Percentiles rank a stretch among this genome's conserved stretches.
Conservation (phyloP, 2,888 invertebrate species). For the Spodoptera exigua region DNA sequence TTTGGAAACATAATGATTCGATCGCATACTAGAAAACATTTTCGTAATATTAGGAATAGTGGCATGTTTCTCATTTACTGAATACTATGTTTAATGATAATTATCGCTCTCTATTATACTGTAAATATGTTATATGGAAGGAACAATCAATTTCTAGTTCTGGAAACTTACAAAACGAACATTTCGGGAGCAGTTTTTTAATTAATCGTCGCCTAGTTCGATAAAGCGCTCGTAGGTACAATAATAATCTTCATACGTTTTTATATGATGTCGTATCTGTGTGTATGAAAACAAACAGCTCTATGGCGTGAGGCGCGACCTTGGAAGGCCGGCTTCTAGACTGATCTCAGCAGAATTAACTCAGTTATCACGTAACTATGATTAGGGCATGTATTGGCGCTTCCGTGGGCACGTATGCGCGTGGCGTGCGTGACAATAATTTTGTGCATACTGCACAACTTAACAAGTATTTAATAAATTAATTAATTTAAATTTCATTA, state of each 20-base stretch:
- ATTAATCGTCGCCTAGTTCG: neutral
- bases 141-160: too few relatives aligned
- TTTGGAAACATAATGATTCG: slow-evolving; percentile 40
- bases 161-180: too few relatives aligned
- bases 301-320: slow-evolving; percentile 74
- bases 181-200: too few relatives aligned
- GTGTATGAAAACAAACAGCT: slow-evolving; percentile 42
- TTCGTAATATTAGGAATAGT: neutral
- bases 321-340: slow-evolving; percentile 83
- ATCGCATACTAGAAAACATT: slow-evolving; percentile 27
- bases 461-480: neutral
- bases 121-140: too few relatives aligned
- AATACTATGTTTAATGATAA: neutral
- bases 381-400: slow-evolving; percentile 45
- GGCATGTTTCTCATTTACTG: neutral
- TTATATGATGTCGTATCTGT: slow-evolving; percentile 41
- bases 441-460: slow-evolving; percentile 1
- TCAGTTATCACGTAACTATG: slow-evolving; percentile 56
- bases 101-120: neutral
- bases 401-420: slow-evolving; percentile 47
- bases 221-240: slow-evolving; percentile 35
- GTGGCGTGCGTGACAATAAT: slow-evolving; percentile 14
- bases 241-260: slow-evolving; percentile 3
- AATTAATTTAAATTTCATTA: too few relatives aligned
- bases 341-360: slow-evolving; percentile 68